Conservation (phyloP, 2,113 vertebrate species). For the Tachycineta bicolor region DNA sequence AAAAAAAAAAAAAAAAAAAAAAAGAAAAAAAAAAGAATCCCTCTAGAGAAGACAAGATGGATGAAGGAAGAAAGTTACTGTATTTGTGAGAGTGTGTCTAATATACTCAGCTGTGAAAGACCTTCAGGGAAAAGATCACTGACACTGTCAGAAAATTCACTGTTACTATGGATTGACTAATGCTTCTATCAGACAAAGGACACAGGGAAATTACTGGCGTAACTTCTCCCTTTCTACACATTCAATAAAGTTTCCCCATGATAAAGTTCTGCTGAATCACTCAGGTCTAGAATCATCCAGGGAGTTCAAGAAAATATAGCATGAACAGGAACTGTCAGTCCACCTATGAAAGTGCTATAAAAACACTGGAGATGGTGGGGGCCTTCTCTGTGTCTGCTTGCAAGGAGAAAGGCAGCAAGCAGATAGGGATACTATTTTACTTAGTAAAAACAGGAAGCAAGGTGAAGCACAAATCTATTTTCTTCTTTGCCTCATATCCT, state of each 20-base stretch:
- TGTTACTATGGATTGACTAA: slow-evolving; percentile 27
- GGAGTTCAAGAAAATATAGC: background rate
- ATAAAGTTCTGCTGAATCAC: background rate
- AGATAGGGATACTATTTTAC: background rate
- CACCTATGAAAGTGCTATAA: background rate
- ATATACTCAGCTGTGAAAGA: slow-evolving; percentile 35
- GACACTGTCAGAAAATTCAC: slow-evolving; percentile 39
- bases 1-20: slow-evolving; percentile 36
- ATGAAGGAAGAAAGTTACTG: slow-evolving; percentile 18
- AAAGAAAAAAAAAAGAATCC: slow-evolving; percentile 20
- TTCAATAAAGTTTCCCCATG: background rate
- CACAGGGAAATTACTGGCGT: background rate
- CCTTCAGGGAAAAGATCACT: slow-evolving; percentile 33
- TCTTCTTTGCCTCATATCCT: background rate
- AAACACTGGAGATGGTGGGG: background rate
- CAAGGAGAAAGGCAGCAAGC: background rate
- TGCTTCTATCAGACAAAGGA: slow-evolving; percentile 7
- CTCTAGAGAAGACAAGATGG: slow-evolving; percentile 41
- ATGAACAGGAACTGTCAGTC: background rate
- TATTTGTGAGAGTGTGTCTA: slow-evolving; percentile 44
- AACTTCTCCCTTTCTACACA: background rate
- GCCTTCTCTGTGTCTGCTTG: background rate
- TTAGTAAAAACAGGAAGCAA: background rate
- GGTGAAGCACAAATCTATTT: background rate
- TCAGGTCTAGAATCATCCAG: background rate